Evolutionary conservation across 2,888 invertebrate genomes (phyloP).

Genomic region (Lasioglossum marginatum): DNA sequence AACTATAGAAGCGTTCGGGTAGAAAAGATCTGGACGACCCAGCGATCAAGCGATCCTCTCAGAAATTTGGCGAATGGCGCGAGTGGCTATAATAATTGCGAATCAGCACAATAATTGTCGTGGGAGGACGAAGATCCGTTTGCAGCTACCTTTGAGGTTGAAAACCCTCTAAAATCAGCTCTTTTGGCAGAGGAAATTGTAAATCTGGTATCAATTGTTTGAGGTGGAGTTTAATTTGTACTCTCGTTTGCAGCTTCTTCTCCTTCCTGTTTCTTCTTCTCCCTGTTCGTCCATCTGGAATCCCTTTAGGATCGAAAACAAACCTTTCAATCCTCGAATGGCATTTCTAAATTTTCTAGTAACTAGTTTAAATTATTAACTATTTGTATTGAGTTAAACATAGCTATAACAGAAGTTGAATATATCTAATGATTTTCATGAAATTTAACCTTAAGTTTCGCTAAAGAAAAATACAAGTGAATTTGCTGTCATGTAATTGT

Average conservation of each 20-base stretch:
- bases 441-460: background rate
- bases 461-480: background rate
- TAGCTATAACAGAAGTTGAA: background rate
- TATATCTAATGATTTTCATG: background rate
- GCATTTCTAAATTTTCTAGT: background rate
- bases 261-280: background rate
- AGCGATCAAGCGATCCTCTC: background rate
- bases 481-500: background rate
- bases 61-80: background rate
- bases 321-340: background rate
- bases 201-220: background rate
- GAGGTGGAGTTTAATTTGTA: background rate
- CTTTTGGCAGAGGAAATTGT: background rate
- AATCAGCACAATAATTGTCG: background rate
- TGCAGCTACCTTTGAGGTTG: background rate
- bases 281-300: background rate
- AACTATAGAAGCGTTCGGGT: background rate
- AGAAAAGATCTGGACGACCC: background rate
- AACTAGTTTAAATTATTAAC: background rate
- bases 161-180: background rate
- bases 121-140: background rate
- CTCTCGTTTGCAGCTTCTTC: background rate
- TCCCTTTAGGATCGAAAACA: background rate
- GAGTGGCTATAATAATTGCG: background rate
- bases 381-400: background rate